Base-by-base conservation (phyloP, 2,888 invertebrate species). In the Oscheius sp. region DNA sequence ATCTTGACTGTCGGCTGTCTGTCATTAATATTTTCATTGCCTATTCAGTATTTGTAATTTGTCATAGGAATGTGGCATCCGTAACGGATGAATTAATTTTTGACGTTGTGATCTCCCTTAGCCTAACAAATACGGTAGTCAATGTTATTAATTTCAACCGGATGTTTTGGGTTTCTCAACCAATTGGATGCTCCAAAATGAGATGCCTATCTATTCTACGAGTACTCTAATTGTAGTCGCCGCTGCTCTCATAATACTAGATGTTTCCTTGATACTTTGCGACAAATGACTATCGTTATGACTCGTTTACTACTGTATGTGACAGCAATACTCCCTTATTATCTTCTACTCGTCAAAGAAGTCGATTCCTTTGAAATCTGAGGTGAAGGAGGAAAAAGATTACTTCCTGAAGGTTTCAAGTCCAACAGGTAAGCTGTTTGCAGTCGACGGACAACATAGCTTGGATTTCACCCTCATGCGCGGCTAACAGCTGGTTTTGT, bases 381-480 rank as follows among this genome's bases (percentile, higher is more conserved):
- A n/a, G n/a, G n/a, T n/a, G n/a, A n/a, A n/a, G n/a, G n/a, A n/a
- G n/a, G n/a, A n/a, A n/a, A n/a, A n/a, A n/a, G n/a, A n/a, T 36
- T 14, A 36, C 36, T 36, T 36, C 36, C 36, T 36, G 8, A 14
- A 36, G 36, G 36, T 36, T 36, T 36, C 14, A 14, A 36, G 8
- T 36, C 36, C 36, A 12, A 24, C n/a, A 47, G 47, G 47, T 47
- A n/a, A 12, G 20, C 6, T 30, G 54, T 54, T 54, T 54, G 54
- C 54, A 54, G 54, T 54, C 32, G 17, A 36, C 54, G n/a, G 32
- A 54, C 54, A 54, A 32, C 14, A 22, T 33, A 20, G 20, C 54
- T 54, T 20, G 32, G 54, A 32, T 54, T 54, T 54, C 54, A 54
- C 54, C 32, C 36, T 36, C 54, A 54, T 54, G 33, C 54, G n/a